A percentile compares a stretch with the other conserved stretches of the same genome.
phyloP scores from a whole-genome alignment of 2,113 vertebrate species.

The Chaenogobius annularis region DNA sequence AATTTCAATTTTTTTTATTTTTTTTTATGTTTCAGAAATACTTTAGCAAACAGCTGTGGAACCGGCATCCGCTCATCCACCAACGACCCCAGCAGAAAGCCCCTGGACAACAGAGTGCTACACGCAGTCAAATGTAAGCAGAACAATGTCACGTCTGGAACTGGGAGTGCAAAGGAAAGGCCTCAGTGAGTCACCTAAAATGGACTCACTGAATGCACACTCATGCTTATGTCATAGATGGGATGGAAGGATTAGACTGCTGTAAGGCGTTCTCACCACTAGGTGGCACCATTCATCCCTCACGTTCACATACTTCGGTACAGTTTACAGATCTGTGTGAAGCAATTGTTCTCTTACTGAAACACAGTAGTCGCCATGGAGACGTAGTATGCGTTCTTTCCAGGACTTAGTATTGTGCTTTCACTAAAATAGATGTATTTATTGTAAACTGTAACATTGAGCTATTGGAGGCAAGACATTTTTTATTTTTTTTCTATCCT shows the following conservation, averaged over 20 bases:
- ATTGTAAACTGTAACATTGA: too few relatives aligned
- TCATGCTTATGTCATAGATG: neutral
- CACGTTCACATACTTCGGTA: too few relatives aligned
- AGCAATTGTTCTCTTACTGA: too few relatives aligned
- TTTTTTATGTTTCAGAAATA: constrained; percentile 79
- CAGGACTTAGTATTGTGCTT: too few relatives aligned
- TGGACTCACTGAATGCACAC: neutral
- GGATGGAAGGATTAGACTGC: constrained; percentile 1
- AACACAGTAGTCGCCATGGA: too few relatives aligned
- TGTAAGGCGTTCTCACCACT: constrained; percentile 30
- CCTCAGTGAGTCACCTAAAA: neutral
- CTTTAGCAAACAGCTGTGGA: constrained; percentile 93
- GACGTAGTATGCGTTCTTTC: too few relatives aligned
- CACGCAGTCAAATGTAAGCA: constrained; percentile 94
- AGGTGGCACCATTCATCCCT: constrained; percentile 23
- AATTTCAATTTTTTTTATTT: neutral
- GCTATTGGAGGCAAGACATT: too few relatives aligned
- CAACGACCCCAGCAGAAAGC: constrained; percentile 91
- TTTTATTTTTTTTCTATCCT: too few relatives aligned
- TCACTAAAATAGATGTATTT: too few relatives aligned
- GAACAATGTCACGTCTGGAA: neutral
- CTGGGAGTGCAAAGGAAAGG: neutral
- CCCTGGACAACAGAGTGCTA: constrained; percentile 91
- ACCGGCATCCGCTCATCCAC: constrained; percentile 95
- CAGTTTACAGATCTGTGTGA: too few relatives aligned